Conservation (phyloP, 1,140 invertebrate genomes). For the Musca domestica region DNA sequence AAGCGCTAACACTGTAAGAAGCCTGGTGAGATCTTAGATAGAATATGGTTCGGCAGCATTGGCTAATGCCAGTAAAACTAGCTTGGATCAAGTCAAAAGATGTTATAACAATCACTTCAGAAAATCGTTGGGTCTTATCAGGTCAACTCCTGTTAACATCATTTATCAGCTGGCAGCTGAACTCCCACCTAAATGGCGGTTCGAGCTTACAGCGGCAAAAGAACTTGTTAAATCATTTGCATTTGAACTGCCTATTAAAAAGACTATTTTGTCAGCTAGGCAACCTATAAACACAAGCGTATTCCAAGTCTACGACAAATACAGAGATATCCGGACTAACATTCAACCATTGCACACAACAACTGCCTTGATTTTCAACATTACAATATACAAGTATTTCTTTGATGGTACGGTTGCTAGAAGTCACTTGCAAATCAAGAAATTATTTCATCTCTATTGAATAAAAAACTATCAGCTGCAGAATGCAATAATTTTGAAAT, state of each 20-base stretch:
- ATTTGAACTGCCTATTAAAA: neutral
- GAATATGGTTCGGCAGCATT: too few relatives aligned
- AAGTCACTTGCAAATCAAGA: neutral
- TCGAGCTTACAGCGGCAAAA: constrained; percentile 3
- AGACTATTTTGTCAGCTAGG: neutral
- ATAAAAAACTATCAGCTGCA: neutral
- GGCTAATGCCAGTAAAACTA: too few relatives aligned
- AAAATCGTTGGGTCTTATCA: too few relatives aligned
- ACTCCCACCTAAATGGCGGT: neutral
- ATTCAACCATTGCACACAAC: neutral
- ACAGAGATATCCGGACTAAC: neutral
- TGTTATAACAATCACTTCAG: too few relatives aligned
- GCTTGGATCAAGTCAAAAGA: too few relatives aligned
- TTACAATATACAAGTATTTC: neutral
- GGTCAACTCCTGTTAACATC: neutral
- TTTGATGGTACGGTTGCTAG: neutral
- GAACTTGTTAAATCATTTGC: constrained; percentile 10
- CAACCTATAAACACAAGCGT: neutral
- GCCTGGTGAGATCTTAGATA: too few relatives aligned
- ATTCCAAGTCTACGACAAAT: constrained; percentile 4
- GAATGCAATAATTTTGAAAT: neutral
- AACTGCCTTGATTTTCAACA: neutral
- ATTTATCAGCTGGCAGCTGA: constrained; percentile 13
- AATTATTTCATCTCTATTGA: neutral
- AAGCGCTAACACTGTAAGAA: too few relatives aligned